phyloP scores from a whole-genome alignment of 2,113 vertebrate species.

The Rhizomys pruinosus region DNA sequence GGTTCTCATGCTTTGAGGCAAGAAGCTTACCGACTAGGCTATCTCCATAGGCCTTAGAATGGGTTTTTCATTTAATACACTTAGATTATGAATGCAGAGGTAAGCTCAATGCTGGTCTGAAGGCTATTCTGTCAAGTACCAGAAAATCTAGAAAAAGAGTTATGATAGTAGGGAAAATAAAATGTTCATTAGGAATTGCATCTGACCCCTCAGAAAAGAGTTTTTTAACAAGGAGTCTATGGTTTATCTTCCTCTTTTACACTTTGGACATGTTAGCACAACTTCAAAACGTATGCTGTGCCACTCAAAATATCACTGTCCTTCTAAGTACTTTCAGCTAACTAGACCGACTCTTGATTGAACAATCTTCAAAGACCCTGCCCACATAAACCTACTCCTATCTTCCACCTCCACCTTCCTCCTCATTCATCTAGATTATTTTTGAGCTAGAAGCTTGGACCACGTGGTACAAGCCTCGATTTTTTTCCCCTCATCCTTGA shows the following conservation, averaged over 20 bases:
- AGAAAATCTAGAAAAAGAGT: neutral
- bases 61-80: neutral
- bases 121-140: neutral
- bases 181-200: neutral
- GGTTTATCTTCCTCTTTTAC: neutral
- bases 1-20: neutral
- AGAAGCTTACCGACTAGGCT: neutral
- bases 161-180: neutral
- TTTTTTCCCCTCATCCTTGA: neutral
- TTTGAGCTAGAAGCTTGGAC: neutral
- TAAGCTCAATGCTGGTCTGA: neutral
- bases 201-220: neutral
- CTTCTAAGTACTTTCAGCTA: neutral
- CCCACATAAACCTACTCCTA: neutral
- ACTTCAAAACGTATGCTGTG: neutral
- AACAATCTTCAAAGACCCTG: neutral
- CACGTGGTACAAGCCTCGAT: rapidly evolving
- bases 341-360: neutral
- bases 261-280: neutral
- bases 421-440: neutral
- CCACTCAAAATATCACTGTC: neutral
- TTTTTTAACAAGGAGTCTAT: constrained; percentile 8
- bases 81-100: neutral
- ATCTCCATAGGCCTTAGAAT: neutral
- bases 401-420: neutral